Conservation (phyloP, 2,888 invertebrate genomes). For the Sinohyriopsis cumingii region DNA sequence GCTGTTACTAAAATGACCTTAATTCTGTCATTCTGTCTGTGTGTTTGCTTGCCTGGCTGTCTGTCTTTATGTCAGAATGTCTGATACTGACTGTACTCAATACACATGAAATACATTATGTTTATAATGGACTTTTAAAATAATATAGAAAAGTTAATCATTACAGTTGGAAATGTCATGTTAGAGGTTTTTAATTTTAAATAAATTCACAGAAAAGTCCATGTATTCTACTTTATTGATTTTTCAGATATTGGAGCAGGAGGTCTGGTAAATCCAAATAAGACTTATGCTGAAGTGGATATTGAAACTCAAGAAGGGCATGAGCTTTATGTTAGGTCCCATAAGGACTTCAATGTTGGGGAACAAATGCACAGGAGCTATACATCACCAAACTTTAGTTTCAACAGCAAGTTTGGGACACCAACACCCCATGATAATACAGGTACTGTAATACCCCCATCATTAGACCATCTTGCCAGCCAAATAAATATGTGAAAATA, state of each 20-base stretch:
- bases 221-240: not conserved
- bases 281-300: conserved; percentile 60
- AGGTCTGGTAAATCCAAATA: conserved; percentile 69
- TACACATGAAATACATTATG: too few species aligned
- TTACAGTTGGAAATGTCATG: too few species aligned
- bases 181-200: too few species aligned
- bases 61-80: too few species aligned
- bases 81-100: too few species aligned
- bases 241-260: conserved; percentile 63
- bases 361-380: conserved; percentile 65
- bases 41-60: too few species aligned
- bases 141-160: too few species aligned
- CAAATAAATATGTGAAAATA: too few species aligned
- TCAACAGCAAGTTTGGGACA: conserved; percentile 55
- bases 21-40: too few species aligned
- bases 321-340: conserved; percentile 65
- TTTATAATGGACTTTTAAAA: too few species aligned
- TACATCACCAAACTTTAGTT: conserved; percentile 48
- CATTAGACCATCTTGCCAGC: not conserved
- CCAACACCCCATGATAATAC: conserved; percentile 69
- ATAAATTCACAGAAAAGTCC: too few species aligned
- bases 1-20: too few species aligned
- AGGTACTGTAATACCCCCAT: conserved; percentile 39
- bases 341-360: conserved; percentile 63
- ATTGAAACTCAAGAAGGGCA: conserved; percentile 59